Base-by-base conservation (phyloP, 1,140 invertebrate genomes). In the Diplogasteroides magnus region DNA sequence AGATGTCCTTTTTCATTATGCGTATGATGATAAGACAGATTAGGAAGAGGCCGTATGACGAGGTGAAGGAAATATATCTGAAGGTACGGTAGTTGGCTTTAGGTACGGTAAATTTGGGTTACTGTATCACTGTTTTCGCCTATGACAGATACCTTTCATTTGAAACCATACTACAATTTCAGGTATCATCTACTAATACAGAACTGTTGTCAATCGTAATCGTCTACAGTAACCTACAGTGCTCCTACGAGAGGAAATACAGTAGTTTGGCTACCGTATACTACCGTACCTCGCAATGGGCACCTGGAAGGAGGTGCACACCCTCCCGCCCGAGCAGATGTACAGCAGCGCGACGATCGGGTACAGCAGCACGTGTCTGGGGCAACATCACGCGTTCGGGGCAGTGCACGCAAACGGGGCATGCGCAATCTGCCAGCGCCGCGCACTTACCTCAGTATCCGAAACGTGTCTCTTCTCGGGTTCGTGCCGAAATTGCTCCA, bases 271-370 rank as follows among this genome's bases (percentile, higher is more conserved):
- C n/a, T n/a, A 57, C 3, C 77, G 2, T 1, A 31, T 37, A 31
- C 70, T 64, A 1, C 74, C 66, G 14, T 27, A 70, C 61, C 64
- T 68, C 28, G 75, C 74, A 3, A 61, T 29, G 3, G 74, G 74
- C 29, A 73, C 37, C 23, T 69, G 29, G 29, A 77, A 76, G 6
- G 75, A 67, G 1, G 26, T 28, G 2, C 71, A 57, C 28, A 61
- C 31, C 19, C 55, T 27, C 11, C 74, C 75, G 31, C 31, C 61
- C 19, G 62, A 58, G 15, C 77, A 28, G 1, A 70, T 26, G 32
- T 73, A 76, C 13, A 76, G 31, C 1, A 77, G 37, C 28, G 67
- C 67, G 14, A 76, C 26, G 28, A 76, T 2, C 0, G 75, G 75
- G 32, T 64, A 78, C 15, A 75, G 31, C 6, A 76, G 2, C 0